Conservation (phyloP, 2,888 invertebrate species). For the Colletes collaris region DNA sequence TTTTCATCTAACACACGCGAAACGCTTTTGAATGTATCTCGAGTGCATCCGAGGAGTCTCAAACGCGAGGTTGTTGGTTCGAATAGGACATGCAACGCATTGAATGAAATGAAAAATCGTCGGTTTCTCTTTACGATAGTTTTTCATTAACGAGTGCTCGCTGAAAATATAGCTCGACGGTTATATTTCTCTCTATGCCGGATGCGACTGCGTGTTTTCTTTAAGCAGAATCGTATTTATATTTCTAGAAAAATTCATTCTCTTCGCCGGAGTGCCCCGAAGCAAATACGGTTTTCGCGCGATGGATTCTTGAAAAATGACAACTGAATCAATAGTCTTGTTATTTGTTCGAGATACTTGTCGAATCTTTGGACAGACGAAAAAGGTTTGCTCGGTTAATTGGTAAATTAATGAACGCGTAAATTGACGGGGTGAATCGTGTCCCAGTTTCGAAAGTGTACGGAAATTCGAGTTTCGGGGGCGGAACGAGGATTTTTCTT, state of each 20-base stretch:
- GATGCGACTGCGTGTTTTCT: too few relatives aligned
- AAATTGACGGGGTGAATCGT: slow-evolving; percentile 25
- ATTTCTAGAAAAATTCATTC: too few relatives aligned
- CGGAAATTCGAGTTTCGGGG: neutral
- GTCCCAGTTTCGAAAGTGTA: neutral
- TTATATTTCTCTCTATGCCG: too few relatives aligned
- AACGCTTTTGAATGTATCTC: slow-evolving; percentile 7
- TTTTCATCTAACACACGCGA: neutral
- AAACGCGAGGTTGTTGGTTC: neutral
- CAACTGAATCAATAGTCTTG: too few relatives aligned
- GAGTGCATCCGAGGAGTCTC: neutral
- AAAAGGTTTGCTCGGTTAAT: slow-evolving; percentile 1
- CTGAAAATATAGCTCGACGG: too few relatives aligned
- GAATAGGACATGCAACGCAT: neutral
- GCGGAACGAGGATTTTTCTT: slow-evolving; percentile 6
- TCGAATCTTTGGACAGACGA: too few relatives aligned
- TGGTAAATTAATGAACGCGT: slow-evolving; percentile 22
- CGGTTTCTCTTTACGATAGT: slow-evolving; percentile 12
- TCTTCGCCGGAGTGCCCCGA: too few relatives aligned
- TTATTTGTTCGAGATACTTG: too few relatives aligned
- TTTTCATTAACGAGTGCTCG: slow-evolving; percentile 30
- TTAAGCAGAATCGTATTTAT: too few relatives aligned
- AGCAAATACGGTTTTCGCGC: too few relatives aligned
- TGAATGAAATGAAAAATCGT: slow-evolving; percentile 6
- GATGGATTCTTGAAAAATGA: too few relatives aligned